A percentile compares a stretch with the other conserved stretches of the same genome.
Evolutionary conservation across 2,113 vertebrate species (phyloP).

Genomic region (Microcebus murinus): DNA sequence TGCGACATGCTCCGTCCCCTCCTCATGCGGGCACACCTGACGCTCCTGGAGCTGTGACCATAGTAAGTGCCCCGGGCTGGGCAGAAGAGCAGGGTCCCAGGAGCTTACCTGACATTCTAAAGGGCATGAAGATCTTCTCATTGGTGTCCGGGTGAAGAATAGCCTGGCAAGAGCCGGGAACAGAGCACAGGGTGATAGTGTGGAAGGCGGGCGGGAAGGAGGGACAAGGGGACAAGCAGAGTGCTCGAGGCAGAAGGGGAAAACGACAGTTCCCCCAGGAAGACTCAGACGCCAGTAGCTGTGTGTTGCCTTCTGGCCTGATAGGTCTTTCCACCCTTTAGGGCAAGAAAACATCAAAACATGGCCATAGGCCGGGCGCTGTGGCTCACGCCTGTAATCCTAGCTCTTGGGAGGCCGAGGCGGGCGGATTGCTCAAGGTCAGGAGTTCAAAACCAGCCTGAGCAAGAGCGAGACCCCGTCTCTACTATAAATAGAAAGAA

Average conservation of each 20-base stretch:
- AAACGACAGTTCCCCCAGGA: background rate
- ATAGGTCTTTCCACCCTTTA: background rate
- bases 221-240: background rate
- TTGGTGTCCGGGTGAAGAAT: conserved; percentile 96
- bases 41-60: background rate
- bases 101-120: conserved; percentile 95
- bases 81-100: background rate
- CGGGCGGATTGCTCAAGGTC: too few species aligned
- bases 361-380: background rate
- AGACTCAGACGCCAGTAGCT: background rate
- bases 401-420: too few species aligned
- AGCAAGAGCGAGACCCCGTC: too few species aligned
- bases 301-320: background rate
- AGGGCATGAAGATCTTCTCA: conserved; percentile 98
- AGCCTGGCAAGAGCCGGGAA: conserved; percentile 86
- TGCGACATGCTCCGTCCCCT: background rate
- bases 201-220: background rate
- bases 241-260: background rate
- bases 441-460: too few species aligned
- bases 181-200: background rate
- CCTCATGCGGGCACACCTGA: background rate
- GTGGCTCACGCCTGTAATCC: too few species aligned
- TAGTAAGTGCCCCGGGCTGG: background rate
- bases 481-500: too few species aligned
- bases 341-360: background rate